Base-by-base conservation (phyloP, 2,797 vertebrate genomes). In the Rhyacichthys aspro region DNA sequence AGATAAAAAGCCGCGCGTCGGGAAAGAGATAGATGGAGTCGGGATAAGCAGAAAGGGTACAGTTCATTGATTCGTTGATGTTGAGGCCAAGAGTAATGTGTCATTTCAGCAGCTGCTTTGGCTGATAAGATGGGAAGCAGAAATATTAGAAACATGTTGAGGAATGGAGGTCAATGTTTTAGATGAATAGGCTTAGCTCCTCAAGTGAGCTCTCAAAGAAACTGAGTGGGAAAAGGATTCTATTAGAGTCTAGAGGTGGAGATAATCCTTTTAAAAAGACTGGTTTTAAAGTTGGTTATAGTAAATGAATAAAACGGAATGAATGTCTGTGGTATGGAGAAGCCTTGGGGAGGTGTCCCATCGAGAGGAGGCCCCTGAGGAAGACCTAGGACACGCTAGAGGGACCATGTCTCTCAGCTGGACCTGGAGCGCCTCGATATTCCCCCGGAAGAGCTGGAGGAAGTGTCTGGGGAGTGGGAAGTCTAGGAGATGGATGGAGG, bases 61-160 rank as follows among this genome's bases (percentile, higher is more conserved):
- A 69, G 63, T 64, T 62, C 37, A 76, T 63, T 49, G 46, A 59
- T 67, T 69, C 72, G 60, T 71, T 74, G 47, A 80, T 81, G 56
- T 70, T 65, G 48, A 56, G 57, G 70, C 55, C 53, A 75, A 74
- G 80, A 65, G 70, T 54, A 63, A 67, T 56, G 32, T 70, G 48
- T 71, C 18, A 60, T 71, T 75, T 67, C 74, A 74, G 72, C 73
- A 77, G 74, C 77, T 85, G 76, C 55, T 67, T 48, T 19, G 16
- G 37, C 61, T 74, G 82, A 78, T 81, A 82, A 74, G 64, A 83
- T 72, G 63, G 62, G 62, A 76, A 73, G 53, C 60, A 72, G 58
- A 72, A 59, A 68, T 68, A 58, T 59, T 53, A 68, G 23, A 61
- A 36, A 55, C 8, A 55, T 42, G 34, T 15, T 48, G 63, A 74